phyloP scores from a whole-genome alignment of 1,140 invertebrate species.

The Saccostrea glomerata region DNA sequence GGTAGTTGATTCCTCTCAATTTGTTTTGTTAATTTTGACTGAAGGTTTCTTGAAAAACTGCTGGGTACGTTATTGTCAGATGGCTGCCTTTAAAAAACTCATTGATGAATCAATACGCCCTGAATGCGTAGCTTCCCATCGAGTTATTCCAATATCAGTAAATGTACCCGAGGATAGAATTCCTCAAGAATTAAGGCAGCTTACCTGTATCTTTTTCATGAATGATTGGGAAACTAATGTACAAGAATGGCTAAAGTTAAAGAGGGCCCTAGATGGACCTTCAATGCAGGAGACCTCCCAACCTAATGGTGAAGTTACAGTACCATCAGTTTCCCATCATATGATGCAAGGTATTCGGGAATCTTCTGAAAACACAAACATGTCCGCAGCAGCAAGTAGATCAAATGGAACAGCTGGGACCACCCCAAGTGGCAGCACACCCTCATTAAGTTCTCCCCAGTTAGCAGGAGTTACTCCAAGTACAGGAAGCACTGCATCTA shows the following conservation, averaged over 20 bases:
- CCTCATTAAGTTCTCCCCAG: not conserved
- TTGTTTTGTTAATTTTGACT: slow-evolving; percentile 11
- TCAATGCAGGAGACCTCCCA: not conserved
- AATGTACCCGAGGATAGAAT: not conserved
- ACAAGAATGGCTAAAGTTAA: not conserved
- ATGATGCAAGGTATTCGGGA: not conserved
- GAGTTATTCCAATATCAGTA: not conserved
- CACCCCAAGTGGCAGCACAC: not conserved
- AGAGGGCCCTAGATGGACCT: slow-evolving; percentile 10
- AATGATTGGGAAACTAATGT: slow-evolving; percentile 20
- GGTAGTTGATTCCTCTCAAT: not conserved
- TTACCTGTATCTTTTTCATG: not conserved
- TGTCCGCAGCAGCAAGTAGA: not conserved
- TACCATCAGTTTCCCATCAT: not conserved
- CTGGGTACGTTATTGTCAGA: slow-evolving; percentile 22
- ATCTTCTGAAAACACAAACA: not conserved
- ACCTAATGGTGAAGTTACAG: not conserved
- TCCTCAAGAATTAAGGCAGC: not conserved
- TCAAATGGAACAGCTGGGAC: not conserved
- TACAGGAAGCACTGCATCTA: not conserved
- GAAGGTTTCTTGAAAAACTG: slow-evolving; percentile 17
- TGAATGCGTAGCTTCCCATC: not conserved
- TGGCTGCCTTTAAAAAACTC: slow-evolving; percentile 28
- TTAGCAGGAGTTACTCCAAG: not conserved
- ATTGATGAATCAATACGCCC: not conserved